Evolutionary conservation across 2,797 vertebrate genomes (phyloP).

Genomic region (Cryptoprocta ferox): DNA sequence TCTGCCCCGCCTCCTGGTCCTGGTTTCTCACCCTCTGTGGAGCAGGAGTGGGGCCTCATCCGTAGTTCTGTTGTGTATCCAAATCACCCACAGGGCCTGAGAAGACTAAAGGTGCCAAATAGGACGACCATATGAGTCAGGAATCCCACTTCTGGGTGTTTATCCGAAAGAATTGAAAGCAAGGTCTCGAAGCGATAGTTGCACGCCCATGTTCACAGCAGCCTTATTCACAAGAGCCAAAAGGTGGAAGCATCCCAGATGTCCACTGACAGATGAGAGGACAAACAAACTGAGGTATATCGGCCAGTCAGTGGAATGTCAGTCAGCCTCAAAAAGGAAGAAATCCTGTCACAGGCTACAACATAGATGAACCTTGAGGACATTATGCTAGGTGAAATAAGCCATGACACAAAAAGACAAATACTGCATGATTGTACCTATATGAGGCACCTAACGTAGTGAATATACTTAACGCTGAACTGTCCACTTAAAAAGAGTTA

Average conservation of each 20-base stretch:
- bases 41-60: not conserved
- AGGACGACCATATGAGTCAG: not conserved
- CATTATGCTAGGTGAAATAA: not conserved
- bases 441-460: not conserved
- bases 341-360: not conserved
- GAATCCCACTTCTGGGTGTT: not conserved
- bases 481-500: not conserved
- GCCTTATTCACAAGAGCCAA: not conserved
- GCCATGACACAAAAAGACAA: not conserved
- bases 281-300: not conserved
- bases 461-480: not conserved
- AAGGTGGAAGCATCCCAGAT: not conserved
- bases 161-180: not conserved
- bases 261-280: not conserved
- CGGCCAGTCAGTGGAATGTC: not conserved
- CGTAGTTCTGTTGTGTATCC: not conserved
- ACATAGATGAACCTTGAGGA: not conserved
- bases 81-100: not conserved
- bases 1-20: fast-evolving
- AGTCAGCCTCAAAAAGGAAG: not conserved
- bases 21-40: not conserved
- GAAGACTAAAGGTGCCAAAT: not conserved
- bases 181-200: not conserved
- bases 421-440: not conserved
- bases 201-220: not conserved